Base-by-base conservation (phyloP, 1,140 invertebrate genomes). In the Vanessa atalanta region DNA sequence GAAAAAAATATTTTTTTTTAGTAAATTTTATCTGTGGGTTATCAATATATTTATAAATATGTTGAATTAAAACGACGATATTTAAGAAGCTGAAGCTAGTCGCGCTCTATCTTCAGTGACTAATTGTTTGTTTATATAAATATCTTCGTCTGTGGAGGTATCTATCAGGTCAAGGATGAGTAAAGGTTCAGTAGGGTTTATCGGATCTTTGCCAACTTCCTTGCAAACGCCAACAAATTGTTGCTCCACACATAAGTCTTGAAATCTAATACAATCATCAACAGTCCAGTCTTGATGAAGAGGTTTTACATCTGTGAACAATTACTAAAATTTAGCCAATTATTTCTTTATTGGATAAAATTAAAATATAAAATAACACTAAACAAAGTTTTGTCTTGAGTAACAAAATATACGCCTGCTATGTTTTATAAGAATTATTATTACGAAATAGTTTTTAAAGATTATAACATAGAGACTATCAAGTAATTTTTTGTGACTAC, bases 211-310 rank as follows among this genome's bases (percentile, higher is more conserved):
- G 61, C 90, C 90, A 0, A 93, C 87, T 37, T 94, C 92, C 60
- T 92, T 88, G 16, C 95, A 89, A 11, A 94, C 79, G 0, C 94
- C 94, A 7, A 94, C 94, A 65, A 95, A 94, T 26, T 93, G 83
- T 72, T 93, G 93, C 14, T 94, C 89, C 4, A 94, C 93, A n/a
- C 94, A 94, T 31, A 95, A 79, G 65, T 94, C 89, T 80, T 94
- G 94, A 78, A 95, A 95, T 51, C 93, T 83, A 47, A 94, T 79
- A 68, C 93, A 94, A 81, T 94, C 94, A 78, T 94, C 93, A 48
- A 94, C 93, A 4, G 91, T 85, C 94, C 94, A 95, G 84, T 95
- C 94, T 71, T 87, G 86, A 75, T 94, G 93, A 15, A 93, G 88
- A 31, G 94, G 94, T 68, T 83, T 89, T 47, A 95, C 93, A 74